Conservation (phyloP, 2,113 vertebrate species). For the Ardeotis arabs region DNA sequence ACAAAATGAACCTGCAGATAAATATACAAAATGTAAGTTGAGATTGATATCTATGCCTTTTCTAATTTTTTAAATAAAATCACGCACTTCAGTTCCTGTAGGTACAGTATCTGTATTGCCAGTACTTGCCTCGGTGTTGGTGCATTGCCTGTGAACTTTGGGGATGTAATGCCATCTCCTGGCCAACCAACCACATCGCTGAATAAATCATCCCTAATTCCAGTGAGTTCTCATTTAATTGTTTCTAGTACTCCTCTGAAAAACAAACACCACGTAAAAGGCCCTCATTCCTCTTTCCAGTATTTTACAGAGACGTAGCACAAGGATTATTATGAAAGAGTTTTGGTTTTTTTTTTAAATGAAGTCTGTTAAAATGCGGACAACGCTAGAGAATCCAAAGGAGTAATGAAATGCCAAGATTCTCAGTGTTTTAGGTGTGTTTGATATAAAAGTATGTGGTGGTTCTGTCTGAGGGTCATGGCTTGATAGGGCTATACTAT, state of each 20-base stretch:
- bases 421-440: not conserved
- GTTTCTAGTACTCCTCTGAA: not conserved
- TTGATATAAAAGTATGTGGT: not conserved
- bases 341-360: not conserved
- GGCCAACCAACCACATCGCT: not conserved
- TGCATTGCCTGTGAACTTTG: not conserved
- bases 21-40: constrained; percentile 98
- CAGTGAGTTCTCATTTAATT: not conserved
- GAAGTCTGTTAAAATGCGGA: not conserved
- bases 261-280: not conserved
- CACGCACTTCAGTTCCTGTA: accelerated
- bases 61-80: not conserved
- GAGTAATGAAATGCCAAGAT: not conserved
- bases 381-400: not conserved
- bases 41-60: not conserved
- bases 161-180: constrained; percentile 70
- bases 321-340: not conserved
- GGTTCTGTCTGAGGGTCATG: not conserved
- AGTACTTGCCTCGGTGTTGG: accelerated
- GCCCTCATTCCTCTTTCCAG: accelerated
- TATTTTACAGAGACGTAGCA: not conserved
- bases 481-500: not conserved
- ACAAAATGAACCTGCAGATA: constrained; percentile 93
- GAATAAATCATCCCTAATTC: not conserved
- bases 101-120: not conserved